phyloP scores from a whole-genome alignment of 2,113 vertebrate genomes.

The Ailurus styani region DNA sequence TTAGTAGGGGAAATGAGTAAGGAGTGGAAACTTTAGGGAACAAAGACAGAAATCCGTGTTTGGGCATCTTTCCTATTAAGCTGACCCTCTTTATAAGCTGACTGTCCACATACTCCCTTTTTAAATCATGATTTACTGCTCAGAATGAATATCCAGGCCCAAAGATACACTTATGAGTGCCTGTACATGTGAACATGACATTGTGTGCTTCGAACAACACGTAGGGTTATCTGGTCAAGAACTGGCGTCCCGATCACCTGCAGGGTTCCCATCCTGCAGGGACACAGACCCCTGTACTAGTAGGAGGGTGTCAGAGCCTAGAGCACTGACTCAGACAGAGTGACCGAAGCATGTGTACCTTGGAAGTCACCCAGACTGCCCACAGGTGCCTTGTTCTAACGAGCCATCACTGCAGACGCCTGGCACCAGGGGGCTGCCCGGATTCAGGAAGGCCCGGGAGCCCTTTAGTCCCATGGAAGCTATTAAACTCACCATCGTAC shows the following conservation, averaged over 20 bases:
- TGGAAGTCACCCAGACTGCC: neutral
- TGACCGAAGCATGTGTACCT: neutral
- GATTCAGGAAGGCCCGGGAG: neutral
- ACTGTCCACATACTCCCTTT: neutral
- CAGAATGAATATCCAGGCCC: neutral
- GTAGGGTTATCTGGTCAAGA: neutral
- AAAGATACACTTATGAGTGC: neutral
- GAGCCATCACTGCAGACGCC: neutral
- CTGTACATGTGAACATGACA: no score
- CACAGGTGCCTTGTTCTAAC: fast-evolving
- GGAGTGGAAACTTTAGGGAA: neutral
- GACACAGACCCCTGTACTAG: neutral
- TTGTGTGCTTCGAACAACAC: neutral
- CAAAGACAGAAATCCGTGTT: neutral
- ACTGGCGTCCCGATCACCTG: neutral
- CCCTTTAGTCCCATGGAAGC: neutral
- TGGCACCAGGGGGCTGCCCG: fast-evolving
- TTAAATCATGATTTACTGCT: neutral
- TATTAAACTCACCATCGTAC: neutral
- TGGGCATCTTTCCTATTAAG: neutral
- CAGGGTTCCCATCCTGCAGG: neutral
- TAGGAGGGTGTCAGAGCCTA: fast-evolving
- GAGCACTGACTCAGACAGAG: neutral
- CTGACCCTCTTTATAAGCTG: neutral
- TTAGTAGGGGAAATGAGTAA: neutral